A percentile compares a stretch with the other conserved stretches of the same genome.
phyloP scores from a whole-genome alignment of 1,140 invertebrate species.

The Reticulitermes speratus region DNA sequence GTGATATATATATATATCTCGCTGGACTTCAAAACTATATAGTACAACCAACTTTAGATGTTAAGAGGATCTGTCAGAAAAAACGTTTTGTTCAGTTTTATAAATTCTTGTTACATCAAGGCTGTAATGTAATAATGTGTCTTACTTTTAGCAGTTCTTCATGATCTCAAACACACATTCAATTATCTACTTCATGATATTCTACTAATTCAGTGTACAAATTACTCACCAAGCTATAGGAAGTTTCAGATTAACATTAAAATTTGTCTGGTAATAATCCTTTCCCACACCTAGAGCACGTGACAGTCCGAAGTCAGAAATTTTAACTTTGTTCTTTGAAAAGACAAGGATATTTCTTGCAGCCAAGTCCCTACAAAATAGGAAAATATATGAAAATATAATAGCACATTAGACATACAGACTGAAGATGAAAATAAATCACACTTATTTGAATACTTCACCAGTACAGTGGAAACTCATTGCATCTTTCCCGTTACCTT shows the following conservation, averaged over 20 bases:
- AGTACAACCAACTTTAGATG: too few relatives aligned
- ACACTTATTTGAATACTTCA: too few relatives aligned
- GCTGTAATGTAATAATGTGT: too few relatives aligned
- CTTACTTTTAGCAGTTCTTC: not conserved
- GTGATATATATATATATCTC: too few relatives aligned
- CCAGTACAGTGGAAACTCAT: too few relatives aligned
- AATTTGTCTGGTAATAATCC: slow-evolving; percentile 99
- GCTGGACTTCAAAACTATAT: too few relatives aligned
- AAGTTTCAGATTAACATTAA: slow-evolving; percentile 95
- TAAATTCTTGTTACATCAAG: too few relatives aligned
- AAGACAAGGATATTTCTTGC: slow-evolving; percentile 95
- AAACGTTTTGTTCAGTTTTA: too few relatives aligned
- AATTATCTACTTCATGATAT: not conserved
- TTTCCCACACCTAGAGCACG: slow-evolving; percentile 95
- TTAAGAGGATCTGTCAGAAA: too few relatives aligned
- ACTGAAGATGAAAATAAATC: too few relatives aligned
- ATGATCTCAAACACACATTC: not conserved
- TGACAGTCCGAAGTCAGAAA: slow-evolving; percentile 96
- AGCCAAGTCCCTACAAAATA: slow-evolving; percentile 76
- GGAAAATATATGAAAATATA: slow-evolving; percentile 22
- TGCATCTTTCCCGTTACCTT: too few relatives aligned
- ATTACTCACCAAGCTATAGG: slow-evolving; percentile 90
- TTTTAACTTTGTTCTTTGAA: slow-evolving; percentile 95
- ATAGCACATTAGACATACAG: too few relatives aligned
- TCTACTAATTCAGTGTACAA: not conserved